phyloP scores from a whole-genome alignment of 2,113 vertebrate genomes.

The Rhynchomys soricoides region DNA sequence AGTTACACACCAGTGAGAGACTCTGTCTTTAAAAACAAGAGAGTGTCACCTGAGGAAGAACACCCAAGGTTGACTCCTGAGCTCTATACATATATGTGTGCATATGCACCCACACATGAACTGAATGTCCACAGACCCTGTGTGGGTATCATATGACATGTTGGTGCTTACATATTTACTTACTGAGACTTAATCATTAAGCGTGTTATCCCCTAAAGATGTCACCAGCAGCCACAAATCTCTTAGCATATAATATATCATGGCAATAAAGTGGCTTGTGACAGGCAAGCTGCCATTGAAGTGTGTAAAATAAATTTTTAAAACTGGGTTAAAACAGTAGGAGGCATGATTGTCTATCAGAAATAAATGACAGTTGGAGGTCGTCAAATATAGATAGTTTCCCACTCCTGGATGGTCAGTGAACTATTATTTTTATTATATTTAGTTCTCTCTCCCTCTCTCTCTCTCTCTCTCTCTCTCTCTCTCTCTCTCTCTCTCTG shows the following conservation, averaged over 20 bases:
- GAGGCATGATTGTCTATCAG: conserved; percentile 58
- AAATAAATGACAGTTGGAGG: conserved; percentile 46
- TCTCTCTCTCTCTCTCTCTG: too few species aligned
- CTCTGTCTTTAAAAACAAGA: background rate
- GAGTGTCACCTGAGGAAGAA: background rate
- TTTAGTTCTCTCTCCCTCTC: background rate
- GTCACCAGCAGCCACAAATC: conserved; percentile 57
- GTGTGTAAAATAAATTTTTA: conserved; percentile 55
- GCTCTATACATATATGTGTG: too few species aligned
- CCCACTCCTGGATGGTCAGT: background rate
- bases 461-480: background rate
- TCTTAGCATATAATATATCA: conserved; percentile 52
- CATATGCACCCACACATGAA: background rate
- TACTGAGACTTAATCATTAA: conserved; percentile 44
- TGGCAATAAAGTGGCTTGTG: conserved; percentile 42
- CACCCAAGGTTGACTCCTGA: background rate
- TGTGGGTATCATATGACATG: background rate
- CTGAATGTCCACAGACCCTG: background rate
- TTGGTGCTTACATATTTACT: conserved; percentile 20
- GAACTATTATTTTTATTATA: conserved; percentile 43
- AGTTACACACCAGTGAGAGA: background rate
- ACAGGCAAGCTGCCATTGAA: conserved; percentile 28
- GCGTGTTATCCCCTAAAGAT: conserved; percentile 55
- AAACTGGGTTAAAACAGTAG: conserved; percentile 73
- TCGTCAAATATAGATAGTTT: conserved; percentile 30